A percentile compares a stretch with the other conserved stretches of the same genome.
Evolutionary conservation across 2,888 invertebrate species (phyloP).

Genomic region (Synergus laeviventris): DNA sequence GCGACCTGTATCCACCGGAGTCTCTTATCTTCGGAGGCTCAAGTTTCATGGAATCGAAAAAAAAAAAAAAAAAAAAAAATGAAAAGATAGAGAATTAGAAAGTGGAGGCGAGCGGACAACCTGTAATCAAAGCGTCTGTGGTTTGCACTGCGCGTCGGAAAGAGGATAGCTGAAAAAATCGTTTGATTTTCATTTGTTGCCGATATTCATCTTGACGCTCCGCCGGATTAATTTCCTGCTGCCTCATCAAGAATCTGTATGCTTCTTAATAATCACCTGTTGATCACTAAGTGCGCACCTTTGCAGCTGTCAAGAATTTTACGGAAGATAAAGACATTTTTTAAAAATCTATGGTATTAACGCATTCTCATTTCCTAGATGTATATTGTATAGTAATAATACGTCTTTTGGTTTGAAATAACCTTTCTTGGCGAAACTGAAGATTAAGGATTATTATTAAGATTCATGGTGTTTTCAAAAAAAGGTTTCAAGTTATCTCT

Average conservation of each 20-base stretch:
- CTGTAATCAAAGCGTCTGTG: constrained; percentile 67
- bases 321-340: neutral
- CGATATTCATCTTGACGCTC: constrained; percentile 46
- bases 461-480: no score
- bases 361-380: neutral
- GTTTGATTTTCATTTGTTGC: constrained; percentile 48
- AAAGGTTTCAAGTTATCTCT: no score
- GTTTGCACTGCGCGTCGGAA: constrained; percentile 35
- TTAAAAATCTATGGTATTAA: neutral
- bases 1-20: neutral
- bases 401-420: no score
- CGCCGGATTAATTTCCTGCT: constrained; percentile 32
- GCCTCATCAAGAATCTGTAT: constrained; percentile 11
- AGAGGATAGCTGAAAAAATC: constrained; percentile 49
- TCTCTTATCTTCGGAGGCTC: neutral
- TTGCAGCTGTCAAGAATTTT: constrained; percentile 5
- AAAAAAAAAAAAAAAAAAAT: constrained; percentile 13
- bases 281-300: constrained; percentile 15
- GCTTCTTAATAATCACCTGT: constrained; percentile 22
- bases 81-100: constrained; percentile 62
- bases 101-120: constrained; percentile 65
- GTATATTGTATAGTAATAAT: neutral
- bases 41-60: constrained; percentile 5
- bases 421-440: no score
- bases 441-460: no score